Evolutionary conservation across 35 echinoderm and acorn worm species (phyloP).

Genomic region (Ophiothrix spiculata): DNA sequence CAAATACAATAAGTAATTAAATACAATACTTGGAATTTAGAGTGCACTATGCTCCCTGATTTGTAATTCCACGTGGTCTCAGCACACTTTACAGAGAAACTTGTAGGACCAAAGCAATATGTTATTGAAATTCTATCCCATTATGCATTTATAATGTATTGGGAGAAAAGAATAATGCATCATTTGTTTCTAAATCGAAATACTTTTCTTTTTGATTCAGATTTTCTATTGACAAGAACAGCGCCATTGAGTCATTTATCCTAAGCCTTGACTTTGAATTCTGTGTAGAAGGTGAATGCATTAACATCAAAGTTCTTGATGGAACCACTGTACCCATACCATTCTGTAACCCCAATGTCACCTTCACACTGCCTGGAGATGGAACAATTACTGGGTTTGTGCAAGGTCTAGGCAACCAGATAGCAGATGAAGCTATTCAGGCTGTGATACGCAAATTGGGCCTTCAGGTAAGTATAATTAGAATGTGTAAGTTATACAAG

Average conservation of each 20-base stretch:
- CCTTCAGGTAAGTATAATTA: constrained; percentile 25
- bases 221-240: constrained; percentile 12
- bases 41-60: no score
- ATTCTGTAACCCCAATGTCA: constrained; percentile 8
- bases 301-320: not conserved
- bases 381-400: not conserved
- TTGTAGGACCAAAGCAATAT: no score
- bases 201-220: no score
- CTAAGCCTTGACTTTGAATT: not conserved
- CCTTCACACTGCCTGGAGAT: constrained; percentile 11
- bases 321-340: constrained; percentile 10
- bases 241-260: not conserved
- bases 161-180: no score
- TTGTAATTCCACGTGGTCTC: no score
- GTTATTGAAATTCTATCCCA: no score
- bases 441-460: not conserved
- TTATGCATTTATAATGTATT: no score
- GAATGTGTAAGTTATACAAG: no score
- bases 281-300: constrained; percentile 15
- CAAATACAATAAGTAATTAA: no score
- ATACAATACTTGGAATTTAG: no score
- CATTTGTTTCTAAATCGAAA: no score
- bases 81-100: no score
- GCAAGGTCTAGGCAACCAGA: not conserved
- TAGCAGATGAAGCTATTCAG: not conserved